Percentiles rank a stretch among this genome's conserved stretches.
phyloP scores from a whole-genome alignment of 2,113 vertebrate genomes.

The Oncorhynchus gorbuscha region DNA sequence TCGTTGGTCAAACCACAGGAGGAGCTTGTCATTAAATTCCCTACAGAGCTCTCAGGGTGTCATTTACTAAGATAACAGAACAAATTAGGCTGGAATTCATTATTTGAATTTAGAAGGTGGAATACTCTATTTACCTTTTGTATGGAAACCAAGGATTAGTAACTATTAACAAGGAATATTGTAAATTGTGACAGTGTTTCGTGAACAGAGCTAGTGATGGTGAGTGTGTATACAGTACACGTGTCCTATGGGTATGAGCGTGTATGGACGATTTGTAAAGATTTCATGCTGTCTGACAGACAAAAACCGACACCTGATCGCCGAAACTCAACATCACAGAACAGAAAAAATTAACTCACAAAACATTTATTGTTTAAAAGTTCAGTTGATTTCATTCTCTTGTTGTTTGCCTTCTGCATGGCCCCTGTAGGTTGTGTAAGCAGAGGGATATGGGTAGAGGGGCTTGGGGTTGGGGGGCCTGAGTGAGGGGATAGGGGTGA shows the following conservation, averaged over 20 bases:
- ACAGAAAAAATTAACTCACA: background rate
- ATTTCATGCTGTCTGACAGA: slow-evolving; percentile 35
- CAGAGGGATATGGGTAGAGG: slow-evolving; percentile 5
- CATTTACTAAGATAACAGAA: slow-evolving; percentile 58
- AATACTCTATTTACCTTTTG: slow-evolving; percentile 26
- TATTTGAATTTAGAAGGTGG: slow-evolving; percentile 38
- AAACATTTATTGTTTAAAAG: background rate
- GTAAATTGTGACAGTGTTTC: background rate
- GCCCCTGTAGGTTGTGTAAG: slow-evolving; percentile 14
- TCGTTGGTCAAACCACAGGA: slow-evolving; percentile 20
- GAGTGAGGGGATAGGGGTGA: background rate
- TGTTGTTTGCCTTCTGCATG: slow-evolving; percentile 37
- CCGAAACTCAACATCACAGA: background rate
- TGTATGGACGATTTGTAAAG: slow-evolving; percentile 38
- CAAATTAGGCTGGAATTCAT: slow-evolving; percentile 52
- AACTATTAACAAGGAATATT: background rate
- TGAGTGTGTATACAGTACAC: background rate
- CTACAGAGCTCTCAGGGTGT: slow-evolving; percentile 37
- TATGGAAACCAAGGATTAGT: slow-evolving; percentile 1
- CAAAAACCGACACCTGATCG: slow-evolving; percentile 1
- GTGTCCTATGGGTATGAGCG: background rate
- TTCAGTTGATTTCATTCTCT: slow-evolving; percentile 19
- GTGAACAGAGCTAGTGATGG: background rate
- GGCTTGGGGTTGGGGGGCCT: slow-evolving; percentile 25
- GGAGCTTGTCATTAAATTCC: slow-evolving; percentile 46